These are phyloP conservation scores for Drosophila tsacasi DNA, from an alignment of 1,140 invertebrate species.

Conservation along the genomic window DNA sequence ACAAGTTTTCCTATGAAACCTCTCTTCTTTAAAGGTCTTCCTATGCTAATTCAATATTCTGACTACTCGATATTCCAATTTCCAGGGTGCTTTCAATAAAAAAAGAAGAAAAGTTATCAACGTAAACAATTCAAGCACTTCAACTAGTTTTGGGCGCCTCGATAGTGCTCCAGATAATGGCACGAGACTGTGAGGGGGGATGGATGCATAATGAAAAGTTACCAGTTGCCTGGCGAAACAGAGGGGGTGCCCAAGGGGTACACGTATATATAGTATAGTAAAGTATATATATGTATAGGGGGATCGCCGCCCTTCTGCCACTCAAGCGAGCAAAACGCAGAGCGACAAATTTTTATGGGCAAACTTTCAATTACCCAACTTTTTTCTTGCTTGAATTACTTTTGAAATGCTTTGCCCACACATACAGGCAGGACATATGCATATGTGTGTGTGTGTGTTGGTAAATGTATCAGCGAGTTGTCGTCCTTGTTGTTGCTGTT, in stretches of 20 bases:
- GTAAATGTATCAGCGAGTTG: constrained; percentile 16
- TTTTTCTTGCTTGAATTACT: constrained; percentile 82
- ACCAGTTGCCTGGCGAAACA: constrained; percentile 16
- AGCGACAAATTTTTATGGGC: constrained; percentile 82
- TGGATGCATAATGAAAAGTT: constrained; percentile 75
- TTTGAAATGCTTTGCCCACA: constrained; percentile 67
- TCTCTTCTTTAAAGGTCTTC: neutral
- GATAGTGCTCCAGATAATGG: constrained; percentile 75
- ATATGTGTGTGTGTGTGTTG: constrained; percentile 40
- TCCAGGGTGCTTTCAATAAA: constrained; percentile 38
- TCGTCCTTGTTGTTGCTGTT: constrained; percentile 18
- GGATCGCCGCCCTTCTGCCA: constrained; percentile 26
- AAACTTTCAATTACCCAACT: constrained; percentile 83
- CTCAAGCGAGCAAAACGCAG: constrained; percentile 52
- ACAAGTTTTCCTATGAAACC: neutral
- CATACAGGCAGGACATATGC: constrained; percentile 28
- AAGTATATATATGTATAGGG: constrained; percentile 2
- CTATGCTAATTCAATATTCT: neutral
- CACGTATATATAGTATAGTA: neutral
- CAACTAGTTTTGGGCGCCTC: constrained; percentile 78
- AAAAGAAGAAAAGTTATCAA: constrained; percentile 68
- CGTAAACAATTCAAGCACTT: constrained; percentile 80
- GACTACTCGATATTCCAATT: neutral
- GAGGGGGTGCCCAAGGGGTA: neutral
- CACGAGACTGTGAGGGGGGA: constrained; percentile 16